These are phyloP conservation scores for Phaenicophaeus curvirostris DNA, from an alignment of 2,797 vertebrate species.

Conservation along the genomic window DNA sequence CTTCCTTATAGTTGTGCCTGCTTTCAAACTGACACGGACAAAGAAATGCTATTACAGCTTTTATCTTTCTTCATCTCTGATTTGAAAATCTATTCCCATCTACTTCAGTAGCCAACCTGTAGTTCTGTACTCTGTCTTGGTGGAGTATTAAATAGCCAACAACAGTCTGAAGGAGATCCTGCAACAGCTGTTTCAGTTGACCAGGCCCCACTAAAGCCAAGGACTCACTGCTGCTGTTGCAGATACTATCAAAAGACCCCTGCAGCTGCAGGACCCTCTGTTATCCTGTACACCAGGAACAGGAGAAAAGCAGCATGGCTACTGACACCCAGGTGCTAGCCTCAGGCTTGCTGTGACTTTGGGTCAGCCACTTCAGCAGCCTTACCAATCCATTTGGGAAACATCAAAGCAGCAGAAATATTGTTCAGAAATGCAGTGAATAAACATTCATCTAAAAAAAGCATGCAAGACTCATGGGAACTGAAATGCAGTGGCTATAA, in stretches of 20 bases:
- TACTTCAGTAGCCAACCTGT: accelerated
- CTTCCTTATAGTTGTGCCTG: neutral
- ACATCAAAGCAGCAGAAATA: neutral
- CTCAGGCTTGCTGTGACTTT: neutral
- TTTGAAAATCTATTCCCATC: neutral
- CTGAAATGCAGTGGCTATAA: neutral
- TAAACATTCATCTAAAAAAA: neutral
- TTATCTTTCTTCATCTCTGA: neutral
- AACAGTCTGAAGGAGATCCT: neutral
- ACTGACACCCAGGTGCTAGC: accelerated
- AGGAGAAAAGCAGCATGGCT: accelerated
- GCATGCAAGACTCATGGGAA: neutral
- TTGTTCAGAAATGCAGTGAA: neutral
- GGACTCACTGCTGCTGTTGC: neutral
- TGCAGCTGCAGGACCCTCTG: accelerated
- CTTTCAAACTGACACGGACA: neutral
- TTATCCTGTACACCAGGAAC: neutral
- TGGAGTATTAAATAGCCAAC: neutral
- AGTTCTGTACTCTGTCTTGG: neutral
- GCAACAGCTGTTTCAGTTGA: neutral
- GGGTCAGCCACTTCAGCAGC: neutral
- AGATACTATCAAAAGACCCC: neutral
- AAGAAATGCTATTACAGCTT: neutral
- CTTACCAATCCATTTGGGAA: neutral
- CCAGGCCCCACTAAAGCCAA: neutral